Evolutionary conservation across 2,888 invertebrate genomes (phyloP).

Genomic region (Cantharis rufa): DNA sequence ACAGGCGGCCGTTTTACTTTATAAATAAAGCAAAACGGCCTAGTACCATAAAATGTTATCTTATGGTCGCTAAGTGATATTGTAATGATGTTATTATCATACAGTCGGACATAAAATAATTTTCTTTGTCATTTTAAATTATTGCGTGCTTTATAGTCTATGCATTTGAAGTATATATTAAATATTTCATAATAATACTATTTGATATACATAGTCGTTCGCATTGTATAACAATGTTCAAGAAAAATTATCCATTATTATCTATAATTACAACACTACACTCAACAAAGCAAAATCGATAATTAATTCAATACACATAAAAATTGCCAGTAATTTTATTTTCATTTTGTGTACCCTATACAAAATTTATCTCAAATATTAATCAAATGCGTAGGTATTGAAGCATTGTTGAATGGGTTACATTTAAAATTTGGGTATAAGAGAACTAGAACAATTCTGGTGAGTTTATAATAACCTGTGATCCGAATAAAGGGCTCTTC

Average conservation of each 20-base stretch:
- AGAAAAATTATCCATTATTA: background rate
- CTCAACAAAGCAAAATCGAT: background rate
- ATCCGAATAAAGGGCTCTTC: conserved; percentile 22
- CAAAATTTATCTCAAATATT: background rate
- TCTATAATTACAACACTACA: background rate
- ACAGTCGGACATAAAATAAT: no score
- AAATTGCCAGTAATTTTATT: background rate
- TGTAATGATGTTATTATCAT: no score
- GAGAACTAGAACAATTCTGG: background rate
- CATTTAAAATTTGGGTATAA: background rate
- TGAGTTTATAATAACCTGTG: background rate
- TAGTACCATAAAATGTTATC: no score
- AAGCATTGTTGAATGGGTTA: background rate
- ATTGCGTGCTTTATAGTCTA: background rate
- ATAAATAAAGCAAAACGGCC: no score
- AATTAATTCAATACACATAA: background rate
- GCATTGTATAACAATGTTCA: background rate
- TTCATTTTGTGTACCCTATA: background rate
- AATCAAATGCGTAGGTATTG: background rate
- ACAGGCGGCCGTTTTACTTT: no score
- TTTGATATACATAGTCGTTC: background rate
- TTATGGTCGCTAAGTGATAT: no score
- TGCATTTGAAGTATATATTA: background rate
- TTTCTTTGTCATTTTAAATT: background rate
- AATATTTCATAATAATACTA: background rate